Evolutionary conservation across 2,888 invertebrate genomes (phyloP), one percentile per base, ranked within the genome.

Genomic region (Chrysomela aeneicollis): DNA sequence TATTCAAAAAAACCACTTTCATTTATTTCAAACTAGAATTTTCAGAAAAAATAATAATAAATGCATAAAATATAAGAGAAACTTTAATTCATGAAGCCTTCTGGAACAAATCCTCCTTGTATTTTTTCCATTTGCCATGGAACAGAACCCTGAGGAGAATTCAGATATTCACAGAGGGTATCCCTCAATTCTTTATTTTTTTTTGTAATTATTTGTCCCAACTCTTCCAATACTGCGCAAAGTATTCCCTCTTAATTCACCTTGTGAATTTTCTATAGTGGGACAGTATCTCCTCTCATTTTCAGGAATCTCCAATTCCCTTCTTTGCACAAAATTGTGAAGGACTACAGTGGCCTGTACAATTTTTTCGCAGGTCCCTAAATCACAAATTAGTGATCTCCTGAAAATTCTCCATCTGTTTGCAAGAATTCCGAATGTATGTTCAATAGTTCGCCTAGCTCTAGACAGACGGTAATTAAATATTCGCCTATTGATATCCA

Each of bases 391-490:
- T 21, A 61, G 37, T 54, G 61, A 46, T 61, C 47, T 53, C 5
- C 46, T 37, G 9, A 61, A 18, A 18, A 61, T 54, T 53, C 61
- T 22, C 61, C 61, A 61, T 19, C 61, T 53, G 22, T 35, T 26
- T 26, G 47, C 53, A 1, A 53, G 49, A 26, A 61, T 61, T 15
- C 61, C 61, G 46, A 61, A 61, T 3, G 53, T 53, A 17, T 61
- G 18, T 22, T 61, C 46, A 10, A 61, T 53, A 22, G 22, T 53
- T 42, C 52, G 37, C 10, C 46, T 37, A 18, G 53, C 46, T 46
- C 54, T 53, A 21, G 54, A 46, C 12, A 54, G 17, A 10, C 59
- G 19, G 53, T 63, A 63, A 58, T 63, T 63, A 46, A 37, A 61
- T 54, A 61, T 52, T 63, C 47, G 32, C 10, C 51, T 19, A 9